Evolutionary conservation across 2,113 vertebrate genomes (phyloP).

Genomic region (Sakesphorus luctuosus): DNA sequence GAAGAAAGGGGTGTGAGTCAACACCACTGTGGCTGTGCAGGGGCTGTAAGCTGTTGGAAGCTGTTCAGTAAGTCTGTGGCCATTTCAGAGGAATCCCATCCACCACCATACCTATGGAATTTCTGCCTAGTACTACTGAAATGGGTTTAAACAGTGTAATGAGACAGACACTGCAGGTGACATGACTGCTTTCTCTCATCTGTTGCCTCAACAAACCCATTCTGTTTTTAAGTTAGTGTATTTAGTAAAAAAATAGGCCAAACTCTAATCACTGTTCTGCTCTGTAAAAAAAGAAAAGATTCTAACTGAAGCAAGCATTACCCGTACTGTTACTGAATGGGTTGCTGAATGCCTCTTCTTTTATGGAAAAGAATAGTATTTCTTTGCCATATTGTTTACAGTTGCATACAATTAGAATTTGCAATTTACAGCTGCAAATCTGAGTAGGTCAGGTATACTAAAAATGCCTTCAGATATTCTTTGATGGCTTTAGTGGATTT

Average conservation of each 20-base stretch:
- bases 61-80: rapidly evolving
- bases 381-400: neutral
- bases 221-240: neutral
- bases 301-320: neutral
- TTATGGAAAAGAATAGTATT: neutral
- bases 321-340: neutral
- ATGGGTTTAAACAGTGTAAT: neutral
- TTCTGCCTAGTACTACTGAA: neutral
- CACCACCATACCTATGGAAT: neutral
- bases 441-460: neutral
- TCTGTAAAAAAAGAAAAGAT: neutral
- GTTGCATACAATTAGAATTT: neutral
- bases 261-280: neutral
- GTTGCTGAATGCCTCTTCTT: neutral
- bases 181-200: neutral
- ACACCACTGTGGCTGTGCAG: neutral
- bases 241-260: neutral
- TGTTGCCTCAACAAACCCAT: neutral
- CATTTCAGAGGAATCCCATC: neutral
- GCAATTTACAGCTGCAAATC: neutral
- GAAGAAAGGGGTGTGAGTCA: neutral
- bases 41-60: neutral
- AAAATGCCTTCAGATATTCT: neutral
- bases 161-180: neutral
- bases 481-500: neutral